Conservation (phyloP, 2,888 invertebrate genomes). For the Teleiodes luculella region DNA sequence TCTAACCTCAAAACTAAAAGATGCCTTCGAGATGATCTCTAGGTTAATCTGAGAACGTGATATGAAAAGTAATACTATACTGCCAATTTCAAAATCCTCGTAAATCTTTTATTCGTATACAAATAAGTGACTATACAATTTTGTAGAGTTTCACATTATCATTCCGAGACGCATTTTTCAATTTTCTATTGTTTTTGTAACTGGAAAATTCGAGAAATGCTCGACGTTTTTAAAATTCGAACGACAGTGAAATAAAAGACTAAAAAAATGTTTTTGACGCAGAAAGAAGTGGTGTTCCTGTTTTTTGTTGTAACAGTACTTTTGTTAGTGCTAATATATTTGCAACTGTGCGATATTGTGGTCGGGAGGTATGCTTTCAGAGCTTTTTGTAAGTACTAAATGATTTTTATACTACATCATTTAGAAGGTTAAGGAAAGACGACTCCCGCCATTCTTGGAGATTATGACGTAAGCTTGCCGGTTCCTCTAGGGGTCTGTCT, state of each 20-base stretch:
- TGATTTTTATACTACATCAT: too few species aligned
- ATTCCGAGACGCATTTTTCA: not conserved
- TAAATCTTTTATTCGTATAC: not conserved
- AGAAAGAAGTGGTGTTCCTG: constrained; percentile 50
- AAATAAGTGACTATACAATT: not conserved
- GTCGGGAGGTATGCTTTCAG: constrained; percentile 50
- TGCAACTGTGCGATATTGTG: constrained; percentile 58
- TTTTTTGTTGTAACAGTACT: constrained; percentile 43
- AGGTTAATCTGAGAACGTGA: not conserved
- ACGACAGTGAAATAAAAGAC: not conserved
- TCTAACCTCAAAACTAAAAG: not conserved
- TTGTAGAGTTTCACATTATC: too few species aligned
- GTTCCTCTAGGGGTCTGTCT: too few species aligned
- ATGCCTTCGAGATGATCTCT: not conserved
- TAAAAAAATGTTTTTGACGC: constrained; percentile 48
- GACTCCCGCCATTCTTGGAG: too few species aligned
- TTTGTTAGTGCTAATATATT: constrained; percentile 48
- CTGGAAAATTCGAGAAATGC: not conserved
- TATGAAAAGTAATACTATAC: not conserved
- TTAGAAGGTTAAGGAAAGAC: too few species aligned
- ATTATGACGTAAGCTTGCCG: too few species aligned
- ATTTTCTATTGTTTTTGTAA: not conserved
- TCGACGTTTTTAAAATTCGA: not conserved
- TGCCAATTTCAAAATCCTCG: not conserved
- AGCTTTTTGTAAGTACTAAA: constrained; percentile 60